Evolutionary conservation across 2,113 vertebrate species (phyloP).

Genomic region (Gila orcuttii): DNA sequence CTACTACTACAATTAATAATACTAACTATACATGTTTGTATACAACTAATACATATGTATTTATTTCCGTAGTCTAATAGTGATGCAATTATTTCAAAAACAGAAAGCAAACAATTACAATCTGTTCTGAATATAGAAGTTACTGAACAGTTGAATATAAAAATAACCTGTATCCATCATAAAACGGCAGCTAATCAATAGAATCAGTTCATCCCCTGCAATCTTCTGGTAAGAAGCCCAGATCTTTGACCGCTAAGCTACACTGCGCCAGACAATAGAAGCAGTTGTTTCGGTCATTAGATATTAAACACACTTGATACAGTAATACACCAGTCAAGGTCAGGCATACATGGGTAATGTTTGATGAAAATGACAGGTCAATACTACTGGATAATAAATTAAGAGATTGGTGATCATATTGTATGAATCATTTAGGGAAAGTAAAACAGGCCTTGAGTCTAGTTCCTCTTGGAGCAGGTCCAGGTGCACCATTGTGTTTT

Average conservation of each 20-base stretch:
- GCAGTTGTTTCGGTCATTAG: conserved; percentile 3
- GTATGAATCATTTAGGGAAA: conserved; percentile 13
- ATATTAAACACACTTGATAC: not conserved
- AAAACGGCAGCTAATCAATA: not conserved
- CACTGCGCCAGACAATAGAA: not conserved
- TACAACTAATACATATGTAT: not conserved
- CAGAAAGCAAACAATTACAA: not conserved
- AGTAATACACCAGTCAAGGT: not conserved
- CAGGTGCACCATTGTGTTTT: conserved; percentile 12
- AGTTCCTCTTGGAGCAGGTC: conserved; percentile 19
- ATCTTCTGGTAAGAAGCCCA: not conserved
- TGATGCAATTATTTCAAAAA: not conserved
- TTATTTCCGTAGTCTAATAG: not conserved
- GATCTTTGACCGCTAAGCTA: not conserved
- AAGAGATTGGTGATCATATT: not conserved
- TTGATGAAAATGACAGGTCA: not conserved
- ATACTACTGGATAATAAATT: not conserved
- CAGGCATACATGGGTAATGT: not conserved
- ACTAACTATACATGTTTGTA: not conserved
- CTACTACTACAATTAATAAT: not conserved
- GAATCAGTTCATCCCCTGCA: not conserved
- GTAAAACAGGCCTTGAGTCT: not conserved
- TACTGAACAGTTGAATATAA: not conserved
- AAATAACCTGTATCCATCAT: not conserved
- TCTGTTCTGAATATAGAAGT: not conserved